Base-by-base conservation (phyloP, 2,113 vertebrate species). In the Tragelaphus scriptus region DNA sequence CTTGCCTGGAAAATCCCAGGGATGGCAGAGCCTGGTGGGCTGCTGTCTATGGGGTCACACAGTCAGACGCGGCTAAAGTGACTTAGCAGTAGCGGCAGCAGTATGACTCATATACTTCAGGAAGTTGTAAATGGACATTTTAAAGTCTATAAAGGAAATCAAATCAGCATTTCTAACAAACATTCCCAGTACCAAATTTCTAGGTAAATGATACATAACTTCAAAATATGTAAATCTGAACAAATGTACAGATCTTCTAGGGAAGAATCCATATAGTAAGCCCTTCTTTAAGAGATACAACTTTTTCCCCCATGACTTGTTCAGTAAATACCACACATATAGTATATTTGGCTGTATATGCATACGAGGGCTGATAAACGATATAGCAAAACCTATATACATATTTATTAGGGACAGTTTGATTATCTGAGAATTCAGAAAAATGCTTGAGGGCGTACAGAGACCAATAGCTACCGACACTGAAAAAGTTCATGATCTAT, bases 81-180 rank as follows among this genome's bases (percentile, higher is more conserved):
- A 63, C 61, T 63, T 30, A 30, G 61, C 61, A 30, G 61, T 13
- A 63, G 59, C 59, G 30, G 59, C 13, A 63, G 61, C 86, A 21
- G 44, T 89, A n/a, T 94, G 47, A 87, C 85, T 94, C 80, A 91
- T 85, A 95, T 40, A 75, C 89, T 90, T 82, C 59, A 85, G 77
- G 63, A 91, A 80, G 53, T 55, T 71, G 36, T 40, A 93, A 88
- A 71, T 30, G 71, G 36, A 77, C 12, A 77, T 79, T 92, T 93
- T 30, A 6, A 55, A 28, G 40, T 63, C 32, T 87, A 65, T 16
- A 36, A 53, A 77, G 75, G 53, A 44, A 59, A 65, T n/a, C 61
- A 87, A 94, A 65, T 51, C 44, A 93, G 25, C 63, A 91, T 65
- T 81, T 68, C n/a, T 53, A 51, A 17, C 59, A 93, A 91, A 94